Percentiles rank a stretch among this genome's conserved stretches.
Conservation (phyloP, 2,113 vertebrate species). For the Sphyrna mokarran region DNA sequence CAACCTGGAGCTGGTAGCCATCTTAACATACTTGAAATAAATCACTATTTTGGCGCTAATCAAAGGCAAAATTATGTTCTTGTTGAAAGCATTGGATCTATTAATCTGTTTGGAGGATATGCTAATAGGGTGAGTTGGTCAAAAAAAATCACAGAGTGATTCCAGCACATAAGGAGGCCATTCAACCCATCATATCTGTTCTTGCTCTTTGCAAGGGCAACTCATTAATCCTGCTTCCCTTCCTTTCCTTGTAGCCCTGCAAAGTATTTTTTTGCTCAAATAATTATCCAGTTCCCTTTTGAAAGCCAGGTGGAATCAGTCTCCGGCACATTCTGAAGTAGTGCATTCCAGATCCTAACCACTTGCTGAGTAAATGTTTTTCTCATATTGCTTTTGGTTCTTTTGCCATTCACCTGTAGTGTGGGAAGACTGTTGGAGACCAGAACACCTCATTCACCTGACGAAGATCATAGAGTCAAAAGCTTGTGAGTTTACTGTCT, state of each 20-base stretch:
- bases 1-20: not conserved
- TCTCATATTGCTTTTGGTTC: not conserved
- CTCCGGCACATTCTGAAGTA: not conserved
- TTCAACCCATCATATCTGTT: too few relatives aligned
- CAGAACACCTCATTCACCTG: too few relatives aligned
- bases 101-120: not conserved
- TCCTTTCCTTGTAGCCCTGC: not conserved
- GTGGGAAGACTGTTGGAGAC: too few relatives aligned
- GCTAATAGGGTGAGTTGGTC: not conserved
- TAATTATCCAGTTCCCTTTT: not conserved
- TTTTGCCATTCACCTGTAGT: not conserved
- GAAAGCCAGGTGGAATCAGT: not conserved
- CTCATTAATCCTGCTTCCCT: not conserved
- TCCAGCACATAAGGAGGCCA: not conserved
- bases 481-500: too few relatives aligned
- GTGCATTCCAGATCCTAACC: not conserved
- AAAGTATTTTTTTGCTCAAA: not conserved
- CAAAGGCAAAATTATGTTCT: not conserved
- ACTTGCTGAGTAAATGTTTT: not conserved
- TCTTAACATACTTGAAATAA: not conserved
- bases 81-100: not conserved
- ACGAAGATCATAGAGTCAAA: too few relatives aligned
- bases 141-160: not conserved
- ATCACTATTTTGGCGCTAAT: not conserved
- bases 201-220: not conserved